These are phyloP conservation scores for Bombus sibiricus DNA, from an alignment of 1,140 invertebrate genomes.

Conservation along the genomic window DNA sequence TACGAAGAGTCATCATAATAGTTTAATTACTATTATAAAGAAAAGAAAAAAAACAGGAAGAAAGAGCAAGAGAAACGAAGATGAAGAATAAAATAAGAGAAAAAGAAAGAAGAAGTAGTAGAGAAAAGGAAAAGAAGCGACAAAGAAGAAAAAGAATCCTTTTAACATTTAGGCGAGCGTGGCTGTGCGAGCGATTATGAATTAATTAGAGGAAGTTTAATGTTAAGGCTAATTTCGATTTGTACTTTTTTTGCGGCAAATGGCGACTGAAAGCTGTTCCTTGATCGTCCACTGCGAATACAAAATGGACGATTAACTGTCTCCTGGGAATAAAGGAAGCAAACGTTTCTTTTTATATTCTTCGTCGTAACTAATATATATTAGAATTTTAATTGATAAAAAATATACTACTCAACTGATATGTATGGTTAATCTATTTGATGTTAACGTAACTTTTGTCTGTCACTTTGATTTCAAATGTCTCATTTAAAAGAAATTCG, in stretches of 20 bases:
- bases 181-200: slow-evolving; percentile 62
- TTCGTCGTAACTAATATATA: background rate
- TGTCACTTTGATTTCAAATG: no score
- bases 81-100: background rate
- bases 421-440: no score
- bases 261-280: slow-evolving; percentile 59
- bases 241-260: slow-evolving; percentile 52
- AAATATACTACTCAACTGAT: no score
- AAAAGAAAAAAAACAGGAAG: background rate
- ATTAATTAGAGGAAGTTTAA: slow-evolving; percentile 42
- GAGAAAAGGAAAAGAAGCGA: background rate
- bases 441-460: no score
- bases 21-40: background rate
- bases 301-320: background rate
- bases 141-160: slow-evolving; percentile 8
- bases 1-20: slow-evolving; percentile 20
- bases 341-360: background rate
- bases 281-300: background rate
- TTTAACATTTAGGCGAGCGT: slow-evolving; percentile 52
- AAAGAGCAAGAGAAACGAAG: background rate
- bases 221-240: slow-evolving; percentile 54
- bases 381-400: no score
- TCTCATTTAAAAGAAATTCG: no score
- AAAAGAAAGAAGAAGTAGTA: no score
- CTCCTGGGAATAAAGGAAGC: background rate